These are phyloP conservation scores for Colistium nudipinnis DNA, from an alignment of 2,113 vertebrate genomes.

Conservation along the genomic window DNA sequence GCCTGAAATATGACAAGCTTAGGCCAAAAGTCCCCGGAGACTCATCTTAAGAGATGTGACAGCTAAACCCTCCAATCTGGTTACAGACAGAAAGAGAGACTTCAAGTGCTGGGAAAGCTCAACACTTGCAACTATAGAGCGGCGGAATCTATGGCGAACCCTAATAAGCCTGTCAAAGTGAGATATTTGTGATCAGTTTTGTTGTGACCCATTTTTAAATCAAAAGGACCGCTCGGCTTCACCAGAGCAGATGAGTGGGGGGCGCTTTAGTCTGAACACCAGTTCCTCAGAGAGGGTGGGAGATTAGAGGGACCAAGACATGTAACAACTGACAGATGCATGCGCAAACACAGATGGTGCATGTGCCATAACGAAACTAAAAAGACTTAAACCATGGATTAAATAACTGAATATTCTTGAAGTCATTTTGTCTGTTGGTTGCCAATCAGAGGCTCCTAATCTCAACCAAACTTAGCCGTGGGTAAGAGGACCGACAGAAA, in stretches of 20 bases:
- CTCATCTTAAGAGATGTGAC: slow-evolving; percentile 59
- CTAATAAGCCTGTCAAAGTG: slow-evolving; percentile 50
- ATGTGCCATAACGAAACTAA: slow-evolving; percentile 29
- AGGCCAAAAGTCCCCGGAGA: slow-evolving; percentile 62
- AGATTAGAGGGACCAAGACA: slow-evolving; percentile 30
- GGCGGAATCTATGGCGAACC: neutral
- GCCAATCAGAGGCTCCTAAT: slow-evolving; percentile 56
- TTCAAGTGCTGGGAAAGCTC: slow-evolving; percentile 44
- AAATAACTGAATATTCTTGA: slow-evolving; percentile 32
- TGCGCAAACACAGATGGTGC: slow-evolving; percentile 23
- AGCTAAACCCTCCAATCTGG: slow-evolving; percentile 63
- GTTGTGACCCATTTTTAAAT: slow-evolving; percentile 66
- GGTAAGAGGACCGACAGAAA: slow-evolving; percentile 40
- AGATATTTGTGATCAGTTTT: slow-evolving; percentile 57
- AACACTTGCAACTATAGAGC: too few species aligned
- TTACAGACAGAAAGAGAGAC: slow-evolving; percentile 44
- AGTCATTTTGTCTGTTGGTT: slow-evolving; percentile 42
- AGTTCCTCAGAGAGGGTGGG: slow-evolving; percentile 21
- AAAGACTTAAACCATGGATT: slow-evolving; percentile 20
- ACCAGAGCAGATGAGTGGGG: slow-evolving; percentile 31
- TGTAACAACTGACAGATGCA: slow-evolving; percentile 13
- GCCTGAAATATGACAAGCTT: slow-evolving; percentile 70
- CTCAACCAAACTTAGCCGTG: slow-evolving; percentile 41
- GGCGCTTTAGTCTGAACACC: slow-evolving; percentile 41
- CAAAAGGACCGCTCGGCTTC: slow-evolving; percentile 25